These are phyloP conservation scores for Apteryx owenii DNA, from an alignment of 2,113 vertebrate species.

Conservation along the genomic window DNA sequence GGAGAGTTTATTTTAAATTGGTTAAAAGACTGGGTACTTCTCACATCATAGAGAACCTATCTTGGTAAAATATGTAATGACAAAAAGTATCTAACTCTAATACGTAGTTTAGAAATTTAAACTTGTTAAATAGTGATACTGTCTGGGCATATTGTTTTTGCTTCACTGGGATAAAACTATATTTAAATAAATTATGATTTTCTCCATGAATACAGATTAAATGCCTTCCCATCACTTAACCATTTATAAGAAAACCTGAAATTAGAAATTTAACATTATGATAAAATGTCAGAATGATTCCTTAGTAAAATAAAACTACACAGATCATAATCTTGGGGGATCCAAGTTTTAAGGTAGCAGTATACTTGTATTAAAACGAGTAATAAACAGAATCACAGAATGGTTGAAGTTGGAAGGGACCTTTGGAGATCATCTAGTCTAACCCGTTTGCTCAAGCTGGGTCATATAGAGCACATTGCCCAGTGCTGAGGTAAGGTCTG, in stretches of 20 bases:
- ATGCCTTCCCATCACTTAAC: background rate
- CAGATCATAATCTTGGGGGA: background rate
- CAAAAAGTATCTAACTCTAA: background rate
- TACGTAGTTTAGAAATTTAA: background rate
- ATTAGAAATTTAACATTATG: background rate
- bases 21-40: background rate
- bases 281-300: background rate
- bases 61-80: background rate
- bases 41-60: background rate
- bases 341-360: background rate
- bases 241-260: background rate
- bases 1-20: background rate
- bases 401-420: too few relatives aligned
- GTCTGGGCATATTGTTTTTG: background rate
- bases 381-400: background rate
- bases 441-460: background rate
- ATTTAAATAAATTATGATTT: background rate
- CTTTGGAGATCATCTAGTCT: background rate
- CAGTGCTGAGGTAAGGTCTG: background rate
- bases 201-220: background rate
- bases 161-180: background rate
- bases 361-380: background rate
- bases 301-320: background rate
- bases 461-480: background rate
- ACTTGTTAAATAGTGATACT: background rate